Evolutionary conservation across 1,140 invertebrate genomes (phyloP), one percentile per base, ranked within the genome.

Genomic region (Aphelenchoides avenae): DNA sequence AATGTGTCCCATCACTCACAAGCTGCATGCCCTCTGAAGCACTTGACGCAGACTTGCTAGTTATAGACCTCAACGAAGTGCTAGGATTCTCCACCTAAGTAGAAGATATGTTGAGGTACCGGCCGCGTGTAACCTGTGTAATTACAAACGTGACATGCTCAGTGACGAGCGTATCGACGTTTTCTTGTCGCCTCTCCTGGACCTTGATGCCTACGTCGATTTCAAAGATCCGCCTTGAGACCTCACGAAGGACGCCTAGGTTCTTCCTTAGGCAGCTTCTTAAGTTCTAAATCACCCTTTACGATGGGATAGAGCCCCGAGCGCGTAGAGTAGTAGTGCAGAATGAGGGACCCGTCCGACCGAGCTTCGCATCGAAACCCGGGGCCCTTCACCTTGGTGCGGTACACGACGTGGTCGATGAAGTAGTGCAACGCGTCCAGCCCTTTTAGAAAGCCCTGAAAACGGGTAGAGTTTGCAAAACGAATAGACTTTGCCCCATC

Each of bases 261-360:
- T 5, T 11, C 20, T 15, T 15, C 20, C 51, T 6, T 9, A 3
- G 30, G 30, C 60, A 57, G 15, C 7, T 39, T 9, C 52, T n/a
- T 9, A 11, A 15, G 11, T 54, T 2, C 9, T 61, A 4, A 11
- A 40, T 0, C 34, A 78, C 78, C 79, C 61, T 77, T 76, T 9
- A 80, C 79, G 54, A 81, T 79, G 9, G 79, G 78, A 59, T 80
- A 79, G 2, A 80, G 60, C 0, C 78, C 78, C 7, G 57, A 66
- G 15, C 79, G 47, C 27, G 64, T 69, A 5, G 78, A 79, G 57
- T 81, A 81, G 52, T 80, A 81, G 63, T 80, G 79, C 11, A 69
- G 53, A 24, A 61, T 36, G n/a, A 80, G 54, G 7, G 66, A 66
- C 5, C 77, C 79, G 57, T 80, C 75, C 6, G 60, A 44, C 22